Base-by-base conservation (phyloP, 1,140 invertebrate species). In the Ceratitis capitata region DNA sequence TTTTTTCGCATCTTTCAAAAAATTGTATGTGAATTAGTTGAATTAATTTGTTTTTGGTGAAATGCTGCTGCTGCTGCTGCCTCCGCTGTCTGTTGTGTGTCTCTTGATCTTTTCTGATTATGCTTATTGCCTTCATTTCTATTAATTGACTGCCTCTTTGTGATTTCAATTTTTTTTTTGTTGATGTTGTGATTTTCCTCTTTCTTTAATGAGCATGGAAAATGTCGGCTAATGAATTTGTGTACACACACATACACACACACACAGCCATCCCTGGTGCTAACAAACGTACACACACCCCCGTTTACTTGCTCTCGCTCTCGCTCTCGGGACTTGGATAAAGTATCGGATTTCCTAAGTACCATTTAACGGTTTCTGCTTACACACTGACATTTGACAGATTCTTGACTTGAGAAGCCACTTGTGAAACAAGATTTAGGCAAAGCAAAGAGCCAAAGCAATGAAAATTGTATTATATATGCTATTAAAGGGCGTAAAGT, bases 301-400 rank as follows among this genome's bases (percentile, higher is more conserved):
- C 26, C 69, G 10, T 78, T 42, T 47, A 39, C 64, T 74, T 74
- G n/a, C n/a, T 16, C 14, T 4, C 32, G n/a, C 6, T 39, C 10
- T 9, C 6, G 29, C 26, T 29, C 45, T 47, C 10, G n/a, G 4
- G 19, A n/a, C 23, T 56, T 56, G 51, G 19, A 35, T 45, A 78
- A 78, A 78, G 39, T 78, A 78, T 78, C 69, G 69, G 69, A 78
- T 78, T 78, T 78, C 69, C 69, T 78, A 78, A 78, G 69, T 78
- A 78, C 69, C 69, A 78, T 78, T 78, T 78, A 39, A 78, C 32
- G 69, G 69, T 78, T 78, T 45, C 35, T 23, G 39, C n/a, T n/a
- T 78, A 56, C 39, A 26, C 23, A 45, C 69, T 78, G 69, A 78
- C 69, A 78, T 78, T 78, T 78, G 69, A 45, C 69, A 78, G 69